Percentiles rank a stretch among this genome's conserved stretches.
Evolutionary conservation across 2,797 vertebrate species (phyloP).

Genomic region (Acestrorhynchus altus): DNA sequence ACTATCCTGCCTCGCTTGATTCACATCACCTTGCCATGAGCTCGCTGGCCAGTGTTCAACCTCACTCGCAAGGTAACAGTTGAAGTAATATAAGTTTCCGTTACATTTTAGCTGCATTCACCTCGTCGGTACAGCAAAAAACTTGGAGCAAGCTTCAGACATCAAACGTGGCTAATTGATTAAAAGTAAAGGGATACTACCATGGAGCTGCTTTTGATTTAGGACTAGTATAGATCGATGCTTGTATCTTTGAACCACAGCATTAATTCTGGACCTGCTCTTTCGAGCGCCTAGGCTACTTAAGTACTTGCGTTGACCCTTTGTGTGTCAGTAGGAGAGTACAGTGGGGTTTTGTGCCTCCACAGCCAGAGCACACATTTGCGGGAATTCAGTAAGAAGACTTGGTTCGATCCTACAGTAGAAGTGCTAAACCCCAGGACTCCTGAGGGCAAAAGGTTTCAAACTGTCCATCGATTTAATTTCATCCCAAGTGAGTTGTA

Average conservation of each 20-base stretch:
- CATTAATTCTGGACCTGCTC: slow-evolving; percentile 17
- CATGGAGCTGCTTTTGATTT: background rate
- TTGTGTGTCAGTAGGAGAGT: slow-evolving; percentile 62
- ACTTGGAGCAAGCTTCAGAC: too few species aligned
- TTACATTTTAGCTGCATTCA: too few species aligned
- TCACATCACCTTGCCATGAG: too few species aligned
- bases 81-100: too few species aligned
- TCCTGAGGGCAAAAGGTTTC: slow-evolving; percentile 2
- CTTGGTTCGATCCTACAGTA: slow-evolving; percentile 56
- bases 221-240: background rate
- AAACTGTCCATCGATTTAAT: slow-evolving; percentile 42
- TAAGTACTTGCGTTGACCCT: slow-evolving; percentile 32
- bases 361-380: slow-evolving; percentile 41
- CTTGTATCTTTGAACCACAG: background rate
- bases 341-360: slow-evolving; percentile 40
- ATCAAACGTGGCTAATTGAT: background rate
- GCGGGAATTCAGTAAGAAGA: slow-evolving; percentile 51
- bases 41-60: too few species aligned
- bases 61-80: too few species aligned
- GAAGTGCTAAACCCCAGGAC: slow-evolving; percentile 29
- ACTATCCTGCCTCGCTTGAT: too few species aligned
- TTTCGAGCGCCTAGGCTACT: background rate
- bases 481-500: background rate
- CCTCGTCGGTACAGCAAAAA: too few species aligned
- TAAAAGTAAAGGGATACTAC: too few species aligned